Conservation (phyloP, 1,140 invertebrate species). For the Notospermus geniculatus region DNA sequence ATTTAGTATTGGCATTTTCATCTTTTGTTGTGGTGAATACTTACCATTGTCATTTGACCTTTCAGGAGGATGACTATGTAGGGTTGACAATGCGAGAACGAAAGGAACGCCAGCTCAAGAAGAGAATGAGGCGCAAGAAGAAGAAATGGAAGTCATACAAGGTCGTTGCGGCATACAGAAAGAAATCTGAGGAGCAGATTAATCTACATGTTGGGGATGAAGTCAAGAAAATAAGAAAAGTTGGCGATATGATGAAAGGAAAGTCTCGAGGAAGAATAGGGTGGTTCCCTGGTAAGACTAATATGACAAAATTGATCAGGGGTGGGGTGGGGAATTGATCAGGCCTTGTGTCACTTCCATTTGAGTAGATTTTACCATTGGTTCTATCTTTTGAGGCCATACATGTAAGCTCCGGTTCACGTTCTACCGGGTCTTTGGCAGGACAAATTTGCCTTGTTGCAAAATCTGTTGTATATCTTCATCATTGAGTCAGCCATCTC, state of each 20-base stretch:
- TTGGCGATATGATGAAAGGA: background rate
- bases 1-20: too few species aligned
- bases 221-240: background rate
- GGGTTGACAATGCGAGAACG: background rate
- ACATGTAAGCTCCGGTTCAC: too few species aligned
- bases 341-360: too few species aligned
- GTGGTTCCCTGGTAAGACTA: conserved; percentile 7
- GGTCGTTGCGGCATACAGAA: conserved; percentile 2
- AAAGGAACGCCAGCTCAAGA: background rate
- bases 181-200: conserved; percentile 2
- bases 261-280: conserved; percentile 6
- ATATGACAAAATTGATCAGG: too few species aligned
- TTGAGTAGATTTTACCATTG: too few species aligned
- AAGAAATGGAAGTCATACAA: background rate
- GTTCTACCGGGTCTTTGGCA: too few species aligned
- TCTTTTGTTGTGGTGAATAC: too few species aligned
- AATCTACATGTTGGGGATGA: conserved; percentile 12
- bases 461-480: too few species aligned
- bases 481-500: too few species aligned
- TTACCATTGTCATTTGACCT: too few species aligned
- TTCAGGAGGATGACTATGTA: conserved; percentile 1
- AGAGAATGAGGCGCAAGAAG: background rate
- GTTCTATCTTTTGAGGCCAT: too few species aligned
- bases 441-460: too few species aligned
- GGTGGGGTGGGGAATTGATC: background rate